A percentile compares a stretch with the other conserved stretches of the same genome.
phyloP scores from a whole-genome alignment of 2,797 vertebrate genomes.

The Crypturellus tataupa region DNA sequence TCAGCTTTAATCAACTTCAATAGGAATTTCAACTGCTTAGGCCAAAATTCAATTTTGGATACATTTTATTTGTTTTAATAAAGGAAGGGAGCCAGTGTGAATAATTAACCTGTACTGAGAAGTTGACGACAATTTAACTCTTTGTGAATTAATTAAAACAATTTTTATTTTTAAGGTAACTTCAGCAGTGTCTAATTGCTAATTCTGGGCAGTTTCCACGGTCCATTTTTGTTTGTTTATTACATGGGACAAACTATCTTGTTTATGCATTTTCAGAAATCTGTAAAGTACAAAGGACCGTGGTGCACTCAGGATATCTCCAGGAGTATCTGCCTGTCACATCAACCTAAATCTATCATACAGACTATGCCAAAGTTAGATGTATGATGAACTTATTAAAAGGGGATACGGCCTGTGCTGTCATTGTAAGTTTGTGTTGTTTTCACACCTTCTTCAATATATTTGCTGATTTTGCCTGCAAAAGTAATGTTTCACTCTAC shows the following conservation, averaged over 20 bases:
- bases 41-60: not conserved
- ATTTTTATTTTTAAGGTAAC: constrained; percentile 43
- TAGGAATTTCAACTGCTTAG: not conserved
- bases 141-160: constrained; percentile 27
- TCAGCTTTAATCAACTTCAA: not conserved
- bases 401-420: not conserved
- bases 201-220: not conserved
- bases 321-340: not conserved
- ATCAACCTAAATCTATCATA: accelerated
- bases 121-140: not conserved
- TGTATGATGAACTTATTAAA: not conserved
- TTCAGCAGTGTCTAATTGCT: not conserved
- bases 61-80: not conserved
- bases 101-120: constrained; percentile 19
- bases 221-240: not conserved
- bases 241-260: accelerated
- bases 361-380: not conserved
- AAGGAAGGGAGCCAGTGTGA: not conserved
- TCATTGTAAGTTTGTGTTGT: not conserved
- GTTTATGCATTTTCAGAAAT: not conserved
- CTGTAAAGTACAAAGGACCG: not conserved
- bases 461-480: not conserved
- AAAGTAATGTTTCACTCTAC: not conserved
- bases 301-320: not conserved
- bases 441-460: not conserved